A percentile compares a stretch with the other conserved stretches of the same genome.
Conservation (phyloP, 2,888 invertebrate genomes). For the Caenorhabditis imperialis region DNA sequence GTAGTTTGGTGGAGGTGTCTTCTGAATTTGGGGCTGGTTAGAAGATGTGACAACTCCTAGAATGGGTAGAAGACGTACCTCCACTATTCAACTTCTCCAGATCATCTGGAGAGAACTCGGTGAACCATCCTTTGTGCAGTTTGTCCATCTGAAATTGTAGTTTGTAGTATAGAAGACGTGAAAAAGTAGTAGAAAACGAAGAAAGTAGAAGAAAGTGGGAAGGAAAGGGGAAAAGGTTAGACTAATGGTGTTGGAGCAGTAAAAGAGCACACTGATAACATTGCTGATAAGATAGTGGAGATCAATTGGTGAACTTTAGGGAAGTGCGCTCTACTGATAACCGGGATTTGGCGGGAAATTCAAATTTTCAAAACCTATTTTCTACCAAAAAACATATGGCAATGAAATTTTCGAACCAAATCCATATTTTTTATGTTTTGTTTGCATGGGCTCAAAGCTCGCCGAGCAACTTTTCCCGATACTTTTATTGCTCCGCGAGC, state of each 20-base stretch:
- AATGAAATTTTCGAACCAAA: too few relatives aligned
- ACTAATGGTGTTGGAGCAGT: background rate
- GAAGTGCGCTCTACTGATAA: too few relatives aligned
- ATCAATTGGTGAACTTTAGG: too few relatives aligned
- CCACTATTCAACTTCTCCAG: conserved; percentile 63
- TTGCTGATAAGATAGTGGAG: conserved; percentile 1
- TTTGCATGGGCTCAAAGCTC: too few relatives aligned
- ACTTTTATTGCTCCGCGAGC: background rate
- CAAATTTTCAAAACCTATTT: too few relatives aligned
- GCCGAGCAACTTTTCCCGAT: too few relatives aligned
- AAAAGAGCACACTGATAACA: conserved; percentile 1
- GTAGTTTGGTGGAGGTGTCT: conserved; percentile 57
- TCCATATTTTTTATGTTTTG: too few relatives aligned
- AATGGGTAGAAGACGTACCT: too few relatives aligned
- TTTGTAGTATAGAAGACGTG: too few relatives aligned
- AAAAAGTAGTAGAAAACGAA: background rate
- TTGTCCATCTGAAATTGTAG: too few relatives aligned
- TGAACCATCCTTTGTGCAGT: conserved; percentile 90
- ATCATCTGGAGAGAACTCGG: conserved; percentile 86
- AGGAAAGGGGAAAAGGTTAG: conserved; percentile 5
- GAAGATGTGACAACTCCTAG: background rate
- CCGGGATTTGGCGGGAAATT: too few relatives aligned
- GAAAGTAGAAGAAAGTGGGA: background rate
- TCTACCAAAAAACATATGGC: too few relatives aligned
- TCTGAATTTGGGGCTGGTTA: conserved; percentile 25